Conservation (phyloP, 2,113 vertebrate genomes). For the Suricata suricatta region DNA sequence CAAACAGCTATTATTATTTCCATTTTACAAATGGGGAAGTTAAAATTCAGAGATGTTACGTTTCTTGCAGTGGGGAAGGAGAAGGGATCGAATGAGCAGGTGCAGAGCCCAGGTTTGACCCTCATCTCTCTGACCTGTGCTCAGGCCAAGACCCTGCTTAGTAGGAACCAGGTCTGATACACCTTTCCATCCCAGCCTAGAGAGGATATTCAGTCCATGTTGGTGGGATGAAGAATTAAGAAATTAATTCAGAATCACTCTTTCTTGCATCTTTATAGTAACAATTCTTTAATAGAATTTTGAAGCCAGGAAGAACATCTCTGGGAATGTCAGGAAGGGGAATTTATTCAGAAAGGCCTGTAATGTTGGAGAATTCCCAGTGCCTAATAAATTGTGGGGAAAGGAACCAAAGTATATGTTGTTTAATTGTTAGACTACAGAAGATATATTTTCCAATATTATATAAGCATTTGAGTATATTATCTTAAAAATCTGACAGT, state of each 20-base stretch:
- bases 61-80: neutral
- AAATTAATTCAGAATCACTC: slow-evolving; percentile 33
- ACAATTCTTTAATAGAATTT: slow-evolving; percentile 42
- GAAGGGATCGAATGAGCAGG: neutral
- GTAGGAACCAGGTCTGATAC: neutral
- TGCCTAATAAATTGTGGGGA: neutral
- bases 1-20: neutral
- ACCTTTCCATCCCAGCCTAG: neutral
- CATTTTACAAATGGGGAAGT: neutral
- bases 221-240: neutral
- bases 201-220: neutral
- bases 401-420: slow-evolving; percentile 28
- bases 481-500: neutral
- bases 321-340: neutral
- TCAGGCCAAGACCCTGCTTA: neutral
- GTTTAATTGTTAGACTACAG: slow-evolving; percentile 20
- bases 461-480: neutral
- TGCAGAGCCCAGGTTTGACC: neutral
- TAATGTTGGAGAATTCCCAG: slow-evolving; percentile 20
- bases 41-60: neutral
- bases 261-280: slow-evolving; percentile 48
- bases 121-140: neutral
- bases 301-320: slow-evolving; percentile 34
- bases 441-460: slow-evolving; percentile 33
- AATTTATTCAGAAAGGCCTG: slow-evolving; percentile 5